Evolutionary conservation across 2,888 invertebrate species (phyloP), one percentile per base, ranked within the genome.

Genomic region (Rhagium mordax): DNA sequence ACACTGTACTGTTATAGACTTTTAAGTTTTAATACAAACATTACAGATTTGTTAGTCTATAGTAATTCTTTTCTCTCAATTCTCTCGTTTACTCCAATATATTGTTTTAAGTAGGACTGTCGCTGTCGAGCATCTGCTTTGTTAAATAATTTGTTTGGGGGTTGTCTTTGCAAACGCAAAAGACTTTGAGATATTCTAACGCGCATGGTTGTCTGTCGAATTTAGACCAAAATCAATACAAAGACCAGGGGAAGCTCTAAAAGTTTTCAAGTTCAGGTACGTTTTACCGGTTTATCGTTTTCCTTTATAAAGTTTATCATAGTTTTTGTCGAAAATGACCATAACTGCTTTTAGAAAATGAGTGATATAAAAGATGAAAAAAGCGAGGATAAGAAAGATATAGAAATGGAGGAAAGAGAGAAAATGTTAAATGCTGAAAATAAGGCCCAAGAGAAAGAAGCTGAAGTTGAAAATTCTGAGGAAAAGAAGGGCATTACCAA

Each of bases 361-460:
- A 79, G 79, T 64, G 72, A 78, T 55, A 65, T 60, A 18, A 78
- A 77, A 61, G 65, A 75, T 49, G 84, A 84, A 61, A 91, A 91
- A 82, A 89, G 90, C 77, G 90, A 92, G 68, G 94, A 94, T 84
- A 92, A 92, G 85, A 90, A 91, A 84, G 91, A 91, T 84, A 92
- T 93, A 74, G 92, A 92, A 84, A 90, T 90, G 62, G 93, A 93
- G 82, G 92, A 93, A 81, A 89, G 91, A 76, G 92, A 92, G 85
- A 88, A 89, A 82, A 89, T 89, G 84, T 83, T 91, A 82, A 93
- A 93, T 85, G 89, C 89, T 41, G 93, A 92, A 81, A 92, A 91
- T 80, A 91, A 91, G 82, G 88, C 89, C 71, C 88, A 89, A 75
- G 89, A 89, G 70, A 89, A 88, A 64, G 85, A 84, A 61, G 85